phyloP scores from a whole-genome alignment of 2,797 vertebrate genomes.

The Tapera naevia region DNA sequence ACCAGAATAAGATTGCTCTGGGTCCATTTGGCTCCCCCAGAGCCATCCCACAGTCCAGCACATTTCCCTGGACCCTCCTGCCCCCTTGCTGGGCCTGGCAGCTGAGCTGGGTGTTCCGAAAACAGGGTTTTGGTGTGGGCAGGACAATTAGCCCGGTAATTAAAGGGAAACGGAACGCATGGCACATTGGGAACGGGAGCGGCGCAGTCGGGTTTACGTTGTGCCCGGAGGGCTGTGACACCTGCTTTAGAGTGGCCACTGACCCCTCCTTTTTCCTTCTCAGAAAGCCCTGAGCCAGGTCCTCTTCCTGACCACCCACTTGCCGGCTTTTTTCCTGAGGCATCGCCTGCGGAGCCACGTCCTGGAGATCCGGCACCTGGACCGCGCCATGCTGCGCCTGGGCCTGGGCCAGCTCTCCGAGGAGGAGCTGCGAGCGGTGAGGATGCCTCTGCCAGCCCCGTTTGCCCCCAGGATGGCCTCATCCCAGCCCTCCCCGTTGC shows the following conservation, averaged over 20 bases:
- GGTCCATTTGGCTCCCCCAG: too few relatives aligned
- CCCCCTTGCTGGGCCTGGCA: too few relatives aligned
- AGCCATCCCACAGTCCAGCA: too few relatives aligned
- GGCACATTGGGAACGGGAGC: not conserved
- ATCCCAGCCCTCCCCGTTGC: not conserved
- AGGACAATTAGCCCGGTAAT: not conserved
- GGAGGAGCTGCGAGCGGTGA: constrained; percentile 85
- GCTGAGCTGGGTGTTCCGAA: too few relatives aligned
- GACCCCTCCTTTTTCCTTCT: too few relatives aligned
- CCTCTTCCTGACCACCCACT: constrained; percentile 85
- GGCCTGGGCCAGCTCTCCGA: constrained; percentile 83
- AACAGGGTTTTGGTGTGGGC: too few relatives aligned
- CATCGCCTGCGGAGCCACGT: constrained; percentile 81
- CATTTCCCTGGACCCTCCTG: too few relatives aligned
- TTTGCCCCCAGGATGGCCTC: too few relatives aligned
- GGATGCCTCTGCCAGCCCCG: not conserved
- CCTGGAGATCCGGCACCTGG: constrained; percentile 86
- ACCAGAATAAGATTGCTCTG: too few relatives aligned
- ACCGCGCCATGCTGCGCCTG: constrained; percentile 83
- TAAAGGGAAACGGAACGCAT: not conserved
- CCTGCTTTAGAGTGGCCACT: not conserved
- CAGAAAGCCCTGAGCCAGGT: constrained; percentile 78
- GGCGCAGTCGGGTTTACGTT: not conserved
- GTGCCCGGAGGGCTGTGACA: not conserved
- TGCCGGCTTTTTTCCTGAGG: constrained; percentile 82